Percentiles rank a stretch among this genome's conserved stretches.
Conservation (phyloP, 2,797 vertebrate species). For the Brachyalestes nurse region DNA sequence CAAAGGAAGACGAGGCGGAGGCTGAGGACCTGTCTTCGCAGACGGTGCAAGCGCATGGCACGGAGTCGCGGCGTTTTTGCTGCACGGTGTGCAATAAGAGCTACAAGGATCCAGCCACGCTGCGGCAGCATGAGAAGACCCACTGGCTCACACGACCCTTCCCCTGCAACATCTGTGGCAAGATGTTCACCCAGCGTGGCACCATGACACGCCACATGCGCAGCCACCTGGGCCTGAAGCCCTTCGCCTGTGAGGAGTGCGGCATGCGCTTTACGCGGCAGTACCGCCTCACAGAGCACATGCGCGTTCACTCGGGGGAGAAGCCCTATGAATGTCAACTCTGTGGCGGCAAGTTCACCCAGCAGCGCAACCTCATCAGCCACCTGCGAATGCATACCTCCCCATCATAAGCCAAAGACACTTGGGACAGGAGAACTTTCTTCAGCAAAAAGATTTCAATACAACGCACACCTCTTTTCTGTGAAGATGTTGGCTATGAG, state of each 20-base stretch:
- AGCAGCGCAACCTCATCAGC: slow-evolving; percentile 99
- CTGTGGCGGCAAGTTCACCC: slow-evolving; percentile 98
- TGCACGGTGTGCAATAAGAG: slow-evolving; percentile 93
- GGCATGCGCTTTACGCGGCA: slow-evolving; percentile 99
- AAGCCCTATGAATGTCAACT: slow-evolving; percentile 99
- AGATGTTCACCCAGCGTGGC: slow-evolving; percentile 98
- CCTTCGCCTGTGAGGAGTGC: slow-evolving; percentile 97
- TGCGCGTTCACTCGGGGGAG: slow-evolving; percentile 99
- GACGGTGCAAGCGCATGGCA: slow-evolving; percentile 69
- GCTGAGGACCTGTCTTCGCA: slow-evolving; percentile 81
- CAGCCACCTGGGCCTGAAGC: slow-evolving; percentile 97
- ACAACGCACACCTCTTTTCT: slow-evolving; percentile 51
- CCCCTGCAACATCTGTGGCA: slow-evolving; percentile 98
- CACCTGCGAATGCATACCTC: slow-evolving; percentile 99
- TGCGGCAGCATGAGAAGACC: slow-evolving; percentile 98
- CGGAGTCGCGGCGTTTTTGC: slow-evolving; percentile 82
- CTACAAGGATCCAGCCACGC: slow-evolving; percentile 97
- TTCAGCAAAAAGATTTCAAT: slow-evolving; percentile 40
- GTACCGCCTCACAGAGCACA: slow-evolving; percentile 99
- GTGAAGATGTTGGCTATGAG: slow-evolving; percentile 51
- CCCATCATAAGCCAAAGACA: slow-evolving; percentile 91
- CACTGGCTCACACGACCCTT: slow-evolving; percentile 97
- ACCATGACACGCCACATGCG: slow-evolving; percentile 99
- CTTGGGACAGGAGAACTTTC: slow-evolving; percentile 57
- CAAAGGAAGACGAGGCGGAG: slow-evolving; percentile 86